phyloP scores from a whole-genome alignment of 2,888 invertebrate species.

The Drosophila birchii region DNA sequence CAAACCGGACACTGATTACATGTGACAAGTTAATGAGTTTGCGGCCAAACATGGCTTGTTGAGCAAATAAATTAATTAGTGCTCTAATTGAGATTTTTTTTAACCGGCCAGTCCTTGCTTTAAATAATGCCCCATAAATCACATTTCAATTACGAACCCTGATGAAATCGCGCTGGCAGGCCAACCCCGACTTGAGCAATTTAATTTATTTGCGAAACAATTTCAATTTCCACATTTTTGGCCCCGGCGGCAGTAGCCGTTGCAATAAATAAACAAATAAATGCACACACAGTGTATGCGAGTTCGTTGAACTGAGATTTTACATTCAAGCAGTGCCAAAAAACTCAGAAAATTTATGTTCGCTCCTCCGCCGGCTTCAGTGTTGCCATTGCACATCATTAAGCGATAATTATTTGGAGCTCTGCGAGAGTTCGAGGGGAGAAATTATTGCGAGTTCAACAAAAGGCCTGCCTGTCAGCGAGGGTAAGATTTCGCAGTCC shows the following conservation, averaged over 20 bases:
- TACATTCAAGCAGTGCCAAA: conserved; percentile 34
- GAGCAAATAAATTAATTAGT: conserved; percentile 78
- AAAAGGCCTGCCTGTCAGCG: conserved; percentile 14
- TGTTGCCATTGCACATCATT: conserved; percentile 71
- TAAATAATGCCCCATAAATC: conserved; percentile 58
- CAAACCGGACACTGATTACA: conserved; percentile 73
- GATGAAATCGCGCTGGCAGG: conserved; percentile 41
- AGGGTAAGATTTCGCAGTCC: conserved; percentile 17
- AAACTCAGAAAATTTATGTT: conserved; percentile 70
- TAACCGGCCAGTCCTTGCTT: conserved; percentile 16
- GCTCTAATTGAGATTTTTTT: conserved; percentile 72
- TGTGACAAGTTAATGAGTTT: conserved; percentile 80
- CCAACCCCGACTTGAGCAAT: conserved; percentile 32
- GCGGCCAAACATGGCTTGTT: conserved; percentile 79
- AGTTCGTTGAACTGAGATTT: conserved; percentile 68
- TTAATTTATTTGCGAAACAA: conserved; percentile 43
- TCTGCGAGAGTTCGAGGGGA: conserved; percentile 20
- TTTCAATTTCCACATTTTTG: conserved; percentile 55
- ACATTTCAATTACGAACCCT: conserved; percentile 46
- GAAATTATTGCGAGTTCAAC: conserved; percentile 50
- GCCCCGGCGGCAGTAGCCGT: conserved; percentile 25
- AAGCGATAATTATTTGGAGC: conserved; percentile 75
- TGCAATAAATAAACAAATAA: conserved; percentile 43
- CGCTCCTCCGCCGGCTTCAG: conserved; percentile 26
- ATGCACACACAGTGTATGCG: conserved; percentile 33